Conservation (phyloP, 2,888 invertebrate species). For the Caenorhabditis sp. region DNA sequence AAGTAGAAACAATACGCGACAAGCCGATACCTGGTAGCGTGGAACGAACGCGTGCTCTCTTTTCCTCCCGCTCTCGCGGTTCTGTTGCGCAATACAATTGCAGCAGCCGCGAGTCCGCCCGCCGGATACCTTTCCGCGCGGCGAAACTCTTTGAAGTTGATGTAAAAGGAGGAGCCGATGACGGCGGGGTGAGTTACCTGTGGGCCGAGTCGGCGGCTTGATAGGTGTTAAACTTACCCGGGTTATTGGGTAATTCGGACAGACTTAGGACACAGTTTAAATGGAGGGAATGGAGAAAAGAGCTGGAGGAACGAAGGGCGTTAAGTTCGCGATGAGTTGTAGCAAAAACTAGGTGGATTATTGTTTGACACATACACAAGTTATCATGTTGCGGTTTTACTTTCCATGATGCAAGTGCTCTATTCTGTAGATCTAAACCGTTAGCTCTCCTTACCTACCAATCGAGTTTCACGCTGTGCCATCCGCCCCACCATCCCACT, state of each 20-base stretch:
- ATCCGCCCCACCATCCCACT: neutral
- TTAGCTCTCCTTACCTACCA: too few species aligned
- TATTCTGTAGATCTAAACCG: too few species aligned
- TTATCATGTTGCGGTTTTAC: too few species aligned
- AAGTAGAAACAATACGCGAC: neutral
- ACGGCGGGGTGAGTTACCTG: conserved; percentile 18
- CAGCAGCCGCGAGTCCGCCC: neutral
- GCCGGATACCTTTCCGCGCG: neutral
- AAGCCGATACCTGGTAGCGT: too few species aligned
- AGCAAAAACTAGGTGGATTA: too few species aligned
- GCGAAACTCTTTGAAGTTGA: conserved; percentile 7
- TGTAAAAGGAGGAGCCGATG: conserved; percentile 27
- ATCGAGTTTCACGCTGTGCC: too few species aligned
- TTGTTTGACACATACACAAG: too few species aligned
- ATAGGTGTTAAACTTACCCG: conserved; percentile 18
- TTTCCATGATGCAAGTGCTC: too few species aligned
- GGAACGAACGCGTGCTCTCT: too few species aligned
- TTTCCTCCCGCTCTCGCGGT: neutral
- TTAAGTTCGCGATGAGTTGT: too few species aligned
- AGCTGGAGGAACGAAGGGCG: too few species aligned
- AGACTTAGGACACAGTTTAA: conserved; percentile 10
- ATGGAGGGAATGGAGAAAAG: conserved; percentile 20
- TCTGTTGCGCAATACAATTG: neutral
- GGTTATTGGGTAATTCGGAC: conserved; percentile 12
- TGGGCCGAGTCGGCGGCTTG: neutral